Evolutionary conservation across 2,113 vertebrate genomes (phyloP), one percentile per base, ranked within the genome.

Genomic region (Lucifuga dentata): DNA sequence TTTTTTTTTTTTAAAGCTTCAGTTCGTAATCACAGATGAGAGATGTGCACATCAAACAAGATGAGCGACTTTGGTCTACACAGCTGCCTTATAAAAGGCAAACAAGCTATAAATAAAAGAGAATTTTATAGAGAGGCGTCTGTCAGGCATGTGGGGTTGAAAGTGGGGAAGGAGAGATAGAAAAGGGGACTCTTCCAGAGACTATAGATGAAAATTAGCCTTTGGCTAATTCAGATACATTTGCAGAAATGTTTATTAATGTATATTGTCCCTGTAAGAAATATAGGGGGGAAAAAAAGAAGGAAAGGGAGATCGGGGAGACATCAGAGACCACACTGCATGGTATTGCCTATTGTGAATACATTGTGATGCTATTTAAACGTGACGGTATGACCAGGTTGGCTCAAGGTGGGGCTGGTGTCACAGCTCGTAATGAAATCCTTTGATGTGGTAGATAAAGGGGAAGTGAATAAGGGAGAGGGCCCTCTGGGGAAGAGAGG

Each of bases 71-170:
- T 87, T 86, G 86, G 84, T 86, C 83, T 85, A 75, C 88, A 81
- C 88, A 84, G 88, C 77, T 86, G 87, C 89, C 85, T 90, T 91
- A 90, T 92, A 91, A 91, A 88, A 92, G 91, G 87, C 87, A 91
- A 92, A 92, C 86, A 92, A 90, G 90, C 89, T 57, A 86, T 91
- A 88, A 93, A 93, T 92, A 92, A 92, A 92, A 93, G 90, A 79
- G 91, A 93, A 93, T 92, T 92, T 92, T 92, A 93, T 92, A 92
- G 92, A 90, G 83, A 74, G 80, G 70, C 84, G 86, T 92, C 92
- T 92, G 90, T 84, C 73, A 69, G 73, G 68, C 69, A 75, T 78
- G 81, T 61, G 69, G 49, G 76, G 71, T 70, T 73, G 84, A 62
- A 77, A 74, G 17, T 46, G 26, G 64, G 60, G 48, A 73, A 68